Base-by-base conservation (phyloP, 2,113 vertebrate species). In the Enhydra lutris region DNA sequence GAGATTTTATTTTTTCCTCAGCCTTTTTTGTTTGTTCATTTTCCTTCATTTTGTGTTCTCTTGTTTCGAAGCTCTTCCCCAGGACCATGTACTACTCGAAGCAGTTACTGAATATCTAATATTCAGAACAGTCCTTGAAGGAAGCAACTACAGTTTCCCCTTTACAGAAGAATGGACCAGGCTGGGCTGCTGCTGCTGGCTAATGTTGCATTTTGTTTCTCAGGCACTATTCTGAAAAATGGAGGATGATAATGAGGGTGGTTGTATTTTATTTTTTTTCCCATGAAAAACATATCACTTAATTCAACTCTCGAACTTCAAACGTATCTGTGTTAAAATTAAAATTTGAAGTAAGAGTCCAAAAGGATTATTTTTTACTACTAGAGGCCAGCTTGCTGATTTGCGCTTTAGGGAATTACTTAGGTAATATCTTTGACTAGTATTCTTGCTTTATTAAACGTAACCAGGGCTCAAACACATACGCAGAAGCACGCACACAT, bases 181-280 rank as follows among this genome's bases (percentile, higher is more conserved):
- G 34, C 2, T 36, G 0, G 0, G 45, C 67, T 11, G 15, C 14
- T 3, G 50, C 6, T 34, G 3, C 0, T 2, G 7, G 34, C 52
- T 87, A 29, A 0, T 0, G 24, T 45, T 9, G 17, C 7, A 12
- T 24, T 31, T n/a, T 26, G 36, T 26, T 31, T 14, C 39, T 73
- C 39, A 5, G 23, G 65, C 12, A 29, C 7, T 45, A 0, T 59
- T 85, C 12, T 14, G 15, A 29, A 5, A n/a, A 65, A 3, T 5
- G 15, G 6, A 4, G 21, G 26, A 1, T 7, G 10, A n/a, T 20
- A 8, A 6, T 9, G 21, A 55, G 0, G 1, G 24, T 31, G 9
- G 1, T 3, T 47, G 15, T 0, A 10, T 55, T 55, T 42, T 85
- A n/a, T 74, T 82, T 71, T 50, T 61, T 42, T 2, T 23, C 39